Evolutionary conservation across 1,140 invertebrate species (phyloP).

Genomic region (Leptoteleia sp.): DNA sequence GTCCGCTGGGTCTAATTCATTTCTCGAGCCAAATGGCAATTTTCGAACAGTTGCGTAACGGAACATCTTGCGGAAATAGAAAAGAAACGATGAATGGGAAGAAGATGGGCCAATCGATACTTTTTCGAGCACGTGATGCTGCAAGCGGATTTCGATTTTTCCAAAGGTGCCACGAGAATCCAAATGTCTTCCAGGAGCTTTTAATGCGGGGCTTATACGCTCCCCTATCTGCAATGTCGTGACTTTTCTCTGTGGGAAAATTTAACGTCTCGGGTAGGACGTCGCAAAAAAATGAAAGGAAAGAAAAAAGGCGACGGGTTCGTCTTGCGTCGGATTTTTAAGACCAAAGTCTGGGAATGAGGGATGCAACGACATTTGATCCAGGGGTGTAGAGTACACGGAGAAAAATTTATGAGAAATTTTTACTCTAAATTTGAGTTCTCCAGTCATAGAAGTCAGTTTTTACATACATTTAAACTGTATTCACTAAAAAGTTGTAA

Average conservation of each 20-base stretch:
- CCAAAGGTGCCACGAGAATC: conserved; percentile 24
- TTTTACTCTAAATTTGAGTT: too few relatives aligned
- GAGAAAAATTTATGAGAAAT: too few relatives aligned
- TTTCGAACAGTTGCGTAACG: conserved; percentile 46
- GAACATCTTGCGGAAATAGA: conserved; percentile 56
- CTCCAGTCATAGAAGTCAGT: too few relatives aligned
- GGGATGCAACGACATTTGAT: conserved; percentile 38
- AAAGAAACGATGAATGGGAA: conserved; percentile 39
- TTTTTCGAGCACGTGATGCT: conserved; percentile 45
- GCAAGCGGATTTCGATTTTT: conserved; percentile 58
- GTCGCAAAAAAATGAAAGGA: conserved; percentile 76
- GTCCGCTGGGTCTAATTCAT: conserved; percentile 6
- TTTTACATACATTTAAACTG: too few relatives aligned
- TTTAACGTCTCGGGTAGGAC: conserved; percentile 78
- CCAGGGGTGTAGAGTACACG: conserved; percentile 37
- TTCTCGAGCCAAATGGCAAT: conserved; percentile 26
- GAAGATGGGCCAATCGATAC: conserved; percentile 47
- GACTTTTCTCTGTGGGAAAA: conserved; percentile 79
- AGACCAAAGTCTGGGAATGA: conserved; percentile 23
- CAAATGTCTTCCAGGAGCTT: conserved; percentile 67
- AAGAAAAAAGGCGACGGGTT: too few relatives aligned
- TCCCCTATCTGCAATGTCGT: conserved; percentile 61
- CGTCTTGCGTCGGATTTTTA: conserved; percentile 49
- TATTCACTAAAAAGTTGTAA: too few relatives aligned
- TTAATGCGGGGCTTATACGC: conserved; percentile 49